Conservation (phyloP, 2,888 invertebrate genomes). For the Apomyelois bistriatella region DNA sequence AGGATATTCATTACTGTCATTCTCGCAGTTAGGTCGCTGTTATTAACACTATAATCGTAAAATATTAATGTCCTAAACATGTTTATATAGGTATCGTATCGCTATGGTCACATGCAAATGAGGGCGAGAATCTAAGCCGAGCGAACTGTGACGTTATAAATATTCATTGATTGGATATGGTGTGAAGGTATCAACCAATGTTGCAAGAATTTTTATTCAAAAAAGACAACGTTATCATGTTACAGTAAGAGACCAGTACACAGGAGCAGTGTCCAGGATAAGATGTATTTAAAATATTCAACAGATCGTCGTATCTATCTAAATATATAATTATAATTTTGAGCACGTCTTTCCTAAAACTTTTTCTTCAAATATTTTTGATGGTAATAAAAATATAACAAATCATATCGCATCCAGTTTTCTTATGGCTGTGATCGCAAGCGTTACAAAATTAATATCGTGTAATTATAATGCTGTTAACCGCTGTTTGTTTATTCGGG, state of each 20-base stretch:
- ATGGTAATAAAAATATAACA: not conserved
- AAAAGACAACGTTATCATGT: not conserved
- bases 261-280: too few species aligned
- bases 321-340: too few species aligned
- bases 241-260: too few species aligned
- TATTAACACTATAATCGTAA: slow-evolving; percentile 53
- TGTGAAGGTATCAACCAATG: not conserved
- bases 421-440: slow-evolving; percentile 22
- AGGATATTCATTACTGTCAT: slow-evolving; percentile 28
- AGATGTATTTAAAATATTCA: too few species aligned
- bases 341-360: too few species aligned
- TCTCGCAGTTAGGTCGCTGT: slow-evolving; percentile 30
- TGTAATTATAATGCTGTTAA: slow-evolving; percentile 58
- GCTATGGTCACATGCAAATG: slow-evolving; percentile 45
- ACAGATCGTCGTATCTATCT: too few species aligned
- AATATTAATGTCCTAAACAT: slow-evolving; percentile 56
- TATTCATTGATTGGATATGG: not conserved
- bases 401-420: not conserved
- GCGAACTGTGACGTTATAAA: not conserved
- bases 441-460: slow-evolving; percentile 58
- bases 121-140: slow-evolving; percentile 24
- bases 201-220: not conserved
- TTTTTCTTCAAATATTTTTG: too few species aligned
- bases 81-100: slow-evolving; percentile 35
- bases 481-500: slow-evolving; percentile 65